Conservation (phyloP, 2,888 invertebrate genomes). For the Nymphalis urticae region DNA sequence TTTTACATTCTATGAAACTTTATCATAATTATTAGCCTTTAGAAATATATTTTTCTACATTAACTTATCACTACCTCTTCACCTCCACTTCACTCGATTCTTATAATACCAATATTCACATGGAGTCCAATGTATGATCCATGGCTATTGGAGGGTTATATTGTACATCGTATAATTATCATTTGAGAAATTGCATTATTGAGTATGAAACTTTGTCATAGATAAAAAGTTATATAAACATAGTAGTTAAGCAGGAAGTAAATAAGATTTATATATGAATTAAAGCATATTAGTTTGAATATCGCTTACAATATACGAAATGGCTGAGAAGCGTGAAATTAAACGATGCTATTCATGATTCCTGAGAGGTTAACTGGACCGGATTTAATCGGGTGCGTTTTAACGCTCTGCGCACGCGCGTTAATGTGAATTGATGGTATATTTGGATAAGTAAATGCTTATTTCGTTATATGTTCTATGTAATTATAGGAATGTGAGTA, state of each 20-base stretch:
- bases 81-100: no score
- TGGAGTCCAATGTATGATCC: no score
- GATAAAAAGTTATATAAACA: background rate
- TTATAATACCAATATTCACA: no score
- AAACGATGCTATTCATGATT: conserved; percentile 64
- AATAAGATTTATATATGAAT: conserved; percentile 22
- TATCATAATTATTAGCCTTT: no score
- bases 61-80: no score
- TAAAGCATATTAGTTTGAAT: conserved; percentile 32
- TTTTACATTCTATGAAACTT: no score
- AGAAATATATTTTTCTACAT: no score
- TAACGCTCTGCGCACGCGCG: conserved; percentile 25
- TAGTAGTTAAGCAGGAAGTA: conserved; percentile 17
- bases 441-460: conserved; percentile 5
- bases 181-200: background rate
- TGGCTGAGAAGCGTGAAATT: conserved; percentile 63
- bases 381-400: conserved; percentile 26
- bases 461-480: background rate
- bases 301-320: conserved; percentile 27
- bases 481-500: no score
- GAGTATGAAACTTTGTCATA: no score
- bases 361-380: conserved; percentile 53
- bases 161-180: background rate
- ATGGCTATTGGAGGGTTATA: no score
- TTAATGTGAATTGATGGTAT: conserved; percentile 18